phyloP scores from a whole-genome alignment of 2,113 vertebrate species.

The Lepus americanus region DNA sequence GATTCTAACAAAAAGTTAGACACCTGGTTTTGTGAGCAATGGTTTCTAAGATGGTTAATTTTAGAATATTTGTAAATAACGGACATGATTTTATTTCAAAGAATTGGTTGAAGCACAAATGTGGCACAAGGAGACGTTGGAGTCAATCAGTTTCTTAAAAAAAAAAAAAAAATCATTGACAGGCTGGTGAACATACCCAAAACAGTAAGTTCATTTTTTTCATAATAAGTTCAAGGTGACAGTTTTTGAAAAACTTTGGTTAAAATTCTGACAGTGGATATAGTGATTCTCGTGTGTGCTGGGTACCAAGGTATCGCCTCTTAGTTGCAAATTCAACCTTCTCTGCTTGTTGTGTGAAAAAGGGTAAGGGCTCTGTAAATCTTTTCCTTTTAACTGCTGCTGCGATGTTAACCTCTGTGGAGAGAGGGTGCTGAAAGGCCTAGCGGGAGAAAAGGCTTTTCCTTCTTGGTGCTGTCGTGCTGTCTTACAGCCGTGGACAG shows the following conservation, averaged over 20 bases:
- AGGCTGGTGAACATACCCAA: slow-evolving; percentile 6
- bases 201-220: slow-evolving; percentile 13
- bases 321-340: slow-evolving; percentile 13
- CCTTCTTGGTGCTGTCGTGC: neutral
- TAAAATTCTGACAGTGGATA: neutral
- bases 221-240: neutral
- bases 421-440: neutral
- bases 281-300: neutral
- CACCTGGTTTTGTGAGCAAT: neutral
- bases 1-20: slow-evolving; percentile 34
- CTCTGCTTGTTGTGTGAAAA: neutral
- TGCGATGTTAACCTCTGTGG: neutral
- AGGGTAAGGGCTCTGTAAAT: neutral
- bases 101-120: neutral
- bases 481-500: neutral
- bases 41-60: neutral
- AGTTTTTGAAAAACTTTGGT: slow-evolving; percentile 5
- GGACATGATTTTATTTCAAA: slow-evolving; percentile 19
- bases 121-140: neutral
- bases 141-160: slow-evolving; percentile 5
- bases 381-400: neutral
- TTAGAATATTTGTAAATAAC: slow-evolving; percentile 22
- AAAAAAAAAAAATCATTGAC: neutral
- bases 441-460: neutral
- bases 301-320: neutral